A percentile compares a stretch with the other conserved stretches of the same genome.
Conservation (phyloP, 2,888 invertebrate species). For the Troides aeacus region DNA sequence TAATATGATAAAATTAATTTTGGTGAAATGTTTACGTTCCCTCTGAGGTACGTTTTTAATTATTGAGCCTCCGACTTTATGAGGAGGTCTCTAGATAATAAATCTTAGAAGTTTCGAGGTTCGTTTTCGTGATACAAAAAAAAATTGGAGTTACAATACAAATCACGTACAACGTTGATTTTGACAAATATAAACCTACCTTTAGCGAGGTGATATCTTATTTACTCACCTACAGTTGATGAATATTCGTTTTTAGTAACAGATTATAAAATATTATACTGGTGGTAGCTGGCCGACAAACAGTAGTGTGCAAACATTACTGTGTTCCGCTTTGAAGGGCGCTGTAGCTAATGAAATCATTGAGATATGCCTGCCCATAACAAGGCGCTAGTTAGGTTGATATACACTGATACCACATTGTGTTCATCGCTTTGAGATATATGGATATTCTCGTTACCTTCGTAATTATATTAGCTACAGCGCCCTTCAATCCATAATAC, state of each 20-base stretch:
- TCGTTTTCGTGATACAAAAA: background rate
- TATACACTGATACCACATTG: too few species aligned
- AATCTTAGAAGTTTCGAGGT: background rate
- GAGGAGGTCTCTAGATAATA: background rate
- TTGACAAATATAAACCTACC: background rate
- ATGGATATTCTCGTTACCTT: too few species aligned
- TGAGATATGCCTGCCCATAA: too few species aligned
- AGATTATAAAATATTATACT: background rate
- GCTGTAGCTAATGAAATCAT: too few species aligned
- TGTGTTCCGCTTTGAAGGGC: too few species aligned
- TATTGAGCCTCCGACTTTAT: background rate
- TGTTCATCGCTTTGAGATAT: too few species aligned
- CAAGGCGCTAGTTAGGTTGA: too few species aligned
- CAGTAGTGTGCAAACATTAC: too few species aligned
- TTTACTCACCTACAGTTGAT: background rate
- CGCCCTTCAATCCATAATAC: too few species aligned
- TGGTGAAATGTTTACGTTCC: background rate
- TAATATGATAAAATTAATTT: background rate
- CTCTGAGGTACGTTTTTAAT: background rate
- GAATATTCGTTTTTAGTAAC: background rate
- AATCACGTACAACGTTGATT: background rate
- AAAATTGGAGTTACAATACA: background rate
- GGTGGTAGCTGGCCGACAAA: too few species aligned
- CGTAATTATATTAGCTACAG: too few species aligned
- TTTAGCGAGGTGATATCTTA: background rate